Evolutionary conservation across 1,140 invertebrate species (phyloP).

Genomic region (Temnothorax longispinosus): DNA sequence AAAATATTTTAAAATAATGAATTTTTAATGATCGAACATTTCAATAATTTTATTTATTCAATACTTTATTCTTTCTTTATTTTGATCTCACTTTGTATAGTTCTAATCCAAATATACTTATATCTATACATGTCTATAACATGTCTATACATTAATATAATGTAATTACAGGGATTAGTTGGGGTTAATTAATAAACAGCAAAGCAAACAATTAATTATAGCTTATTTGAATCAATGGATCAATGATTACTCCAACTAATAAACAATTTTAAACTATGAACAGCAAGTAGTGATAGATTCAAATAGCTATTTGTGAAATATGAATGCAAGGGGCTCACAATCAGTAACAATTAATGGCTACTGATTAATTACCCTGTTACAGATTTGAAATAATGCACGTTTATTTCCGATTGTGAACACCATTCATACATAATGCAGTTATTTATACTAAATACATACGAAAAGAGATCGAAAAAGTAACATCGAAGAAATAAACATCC

Average conservation of each 20-base stretch:
- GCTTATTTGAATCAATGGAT: conserved; percentile 14
- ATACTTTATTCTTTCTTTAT: background rate
- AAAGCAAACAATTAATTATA: conserved; percentile 26
- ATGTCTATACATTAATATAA: background rate
- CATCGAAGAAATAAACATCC: background rate
- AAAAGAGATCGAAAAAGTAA: background rate
- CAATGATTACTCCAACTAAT: conserved; percentile 9
- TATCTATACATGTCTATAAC: background rate
- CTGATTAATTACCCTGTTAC: conserved; percentile 25
- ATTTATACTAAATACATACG: background rate
- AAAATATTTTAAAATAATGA: background rate
- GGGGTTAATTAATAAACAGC: background rate
- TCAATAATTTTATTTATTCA: background rate
- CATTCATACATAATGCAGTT: background rate
- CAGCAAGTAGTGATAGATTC: background rate
- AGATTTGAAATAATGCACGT: background rate
- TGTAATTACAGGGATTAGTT: conserved; percentile 16
- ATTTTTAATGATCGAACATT: background rate
- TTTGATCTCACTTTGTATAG: background rate
- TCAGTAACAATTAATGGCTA: conserved; percentile 7
- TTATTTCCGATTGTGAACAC: background rate
- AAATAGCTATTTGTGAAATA: conserved; percentile 10
- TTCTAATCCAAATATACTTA: background rate
- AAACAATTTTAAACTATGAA: conserved; percentile 12
- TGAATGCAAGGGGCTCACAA: background rate